Base-by-base conservation (phyloP, 1,140 invertebrate genomes). In the Agrilus planipennis region DNA sequence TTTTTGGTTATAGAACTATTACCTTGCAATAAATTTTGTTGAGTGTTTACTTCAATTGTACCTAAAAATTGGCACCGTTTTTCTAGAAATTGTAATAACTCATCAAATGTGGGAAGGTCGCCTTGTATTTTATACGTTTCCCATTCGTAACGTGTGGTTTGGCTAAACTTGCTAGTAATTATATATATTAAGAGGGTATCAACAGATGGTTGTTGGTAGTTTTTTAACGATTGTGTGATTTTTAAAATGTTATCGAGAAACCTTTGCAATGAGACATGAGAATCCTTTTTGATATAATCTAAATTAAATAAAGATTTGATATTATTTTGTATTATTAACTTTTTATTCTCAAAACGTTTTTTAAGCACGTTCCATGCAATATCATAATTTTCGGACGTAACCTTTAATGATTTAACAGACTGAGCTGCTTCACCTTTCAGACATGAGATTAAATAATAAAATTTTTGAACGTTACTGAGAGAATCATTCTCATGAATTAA, bases 391-490 rank as follows among this genome's bases (percentile, higher is more conserved):
- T 36, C 15, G 7, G 15, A 10, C 5, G 16, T 18, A 19, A 19
- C 19, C 11, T 15, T 5, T 18, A 29, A 19, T 20, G 23, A 29
- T 15, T 18, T 4, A 14, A 39, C 14, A 3, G 20, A 17, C 25
- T 45, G 38, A 18, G 31, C 30, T 2, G 39, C 44, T 43, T 45
- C 31, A 9, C 39, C 44, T n/a, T 34, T 42, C 7, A 42, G 18
- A 44, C 20, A 16, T 2, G 7, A 30, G 12, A 17, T 32, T 14
- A 45, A 42, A 41, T 45, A 45, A 29, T 45, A 27, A 11, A 44
- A 34, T 41, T 45, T 45, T 28, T 45, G 44, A 20, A 45, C 36
- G 23, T 37, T 37, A 21, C 28, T 35, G 18, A 46, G 29, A 2
- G 19, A 18, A 17, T 27, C 14, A 12, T 43, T 42, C 4, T 40